Percentiles rank a stretch among this genome's conserved stretches.
phyloP scores from a whole-genome alignment of 1,140 invertebrate species.

The Lucilia cuprina region DNA sequence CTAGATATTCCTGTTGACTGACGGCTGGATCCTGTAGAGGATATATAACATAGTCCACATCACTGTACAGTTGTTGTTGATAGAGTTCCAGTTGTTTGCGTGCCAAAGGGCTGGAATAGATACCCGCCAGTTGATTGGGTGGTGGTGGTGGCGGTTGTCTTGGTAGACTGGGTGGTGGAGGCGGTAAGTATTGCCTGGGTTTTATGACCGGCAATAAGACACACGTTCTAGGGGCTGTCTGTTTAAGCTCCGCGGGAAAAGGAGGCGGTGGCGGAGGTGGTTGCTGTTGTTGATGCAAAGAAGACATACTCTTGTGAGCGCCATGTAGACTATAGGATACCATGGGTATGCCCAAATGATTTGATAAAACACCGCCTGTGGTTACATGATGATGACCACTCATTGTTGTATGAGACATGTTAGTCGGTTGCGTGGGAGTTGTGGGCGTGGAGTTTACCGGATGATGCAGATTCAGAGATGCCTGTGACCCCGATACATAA shows the following conservation, averaged over 20 bases:
- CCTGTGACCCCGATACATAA: slow-evolving; percentile 52
- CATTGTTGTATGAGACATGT: slow-evolving; percentile 31
- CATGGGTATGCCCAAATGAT: slow-evolving; percentile 56
- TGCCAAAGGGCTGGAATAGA: slow-evolving; percentile 75
- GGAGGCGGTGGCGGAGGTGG: slow-evolving; percentile 65
- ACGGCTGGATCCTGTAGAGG: slow-evolving; percentile 86
- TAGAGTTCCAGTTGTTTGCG: slow-evolving; percentile 82
- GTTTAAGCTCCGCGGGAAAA: slow-evolving; percentile 60
- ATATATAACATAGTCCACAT: slow-evolving; percentile 89
- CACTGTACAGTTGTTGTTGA: slow-evolving; percentile 85
- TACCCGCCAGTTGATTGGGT: slow-evolving; percentile 67
- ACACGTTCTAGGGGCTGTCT: slow-evolving; percentile 61
- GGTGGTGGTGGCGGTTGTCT: slow-evolving; percentile 68
- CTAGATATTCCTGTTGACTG: slow-evolving; percentile 88
- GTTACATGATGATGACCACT: not conserved
- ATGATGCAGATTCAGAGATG: slow-evolving; percentile 45
- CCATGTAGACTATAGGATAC: slow-evolving; percentile 56
- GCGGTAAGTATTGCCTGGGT: slow-evolving; percentile 60
- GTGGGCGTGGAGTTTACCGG: slow-evolving; percentile 32
- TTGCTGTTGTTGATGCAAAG: slow-evolving; percentile 47
- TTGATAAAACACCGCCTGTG: slow-evolving; percentile 39
- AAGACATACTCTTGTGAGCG: slow-evolving; percentile 56
- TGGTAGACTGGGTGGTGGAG: slow-evolving; percentile 64
- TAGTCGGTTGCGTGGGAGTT: slow-evolving; percentile 37
- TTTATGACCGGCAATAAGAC: slow-evolving; percentile 61